phyloP scores from a whole-genome alignment of 2,888 invertebrate genomes.

The Agonopterix alstromeriana region DNA sequence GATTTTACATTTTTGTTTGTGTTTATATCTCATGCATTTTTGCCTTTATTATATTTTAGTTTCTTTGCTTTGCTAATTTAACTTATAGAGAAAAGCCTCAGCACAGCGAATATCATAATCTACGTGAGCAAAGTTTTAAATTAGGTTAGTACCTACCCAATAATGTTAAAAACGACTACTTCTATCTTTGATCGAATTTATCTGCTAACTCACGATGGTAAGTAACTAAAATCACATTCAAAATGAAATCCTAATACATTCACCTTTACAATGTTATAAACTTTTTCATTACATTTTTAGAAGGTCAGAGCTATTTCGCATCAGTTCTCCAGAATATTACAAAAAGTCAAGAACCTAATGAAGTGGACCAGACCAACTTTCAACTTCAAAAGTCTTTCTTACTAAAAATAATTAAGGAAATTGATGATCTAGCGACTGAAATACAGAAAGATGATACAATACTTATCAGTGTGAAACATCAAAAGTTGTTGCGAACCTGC shows the following conservation, averaged over 20 bases:
- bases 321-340: slow-evolving; percentile 14
- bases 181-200: neutral
- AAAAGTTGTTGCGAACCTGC: slow-evolving; percentile 77
- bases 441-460: slow-evolving; percentile 42
- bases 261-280: too few relatives aligned
- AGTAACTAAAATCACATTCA: neutral
- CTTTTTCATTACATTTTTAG: slow-evolving; percentile 27
- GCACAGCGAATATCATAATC: too few relatives aligned
- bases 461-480: slow-evolving; percentile 81
- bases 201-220: neutral
- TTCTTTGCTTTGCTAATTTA: too few relatives aligned
- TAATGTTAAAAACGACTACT: neutral
- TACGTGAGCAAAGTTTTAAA: too few relatives aligned
- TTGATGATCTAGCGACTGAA: slow-evolving; percentile 46
- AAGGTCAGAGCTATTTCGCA: slow-evolving; percentile 36
- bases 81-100: too few relatives aligned
- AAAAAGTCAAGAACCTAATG: slow-evolving; percentile 9
- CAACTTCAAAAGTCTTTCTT: slow-evolving; percentile 53
- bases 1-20: too few relatives aligned
- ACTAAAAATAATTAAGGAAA: slow-evolving; percentile 50
- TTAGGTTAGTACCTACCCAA: neutral
- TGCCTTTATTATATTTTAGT: too few relatives aligned
- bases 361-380: slow-evolving; percentile 13
- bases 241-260: too few relatives aligned
- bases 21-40: too few relatives aligned